phyloP scores from a whole-genome alignment of 1,140 invertebrate genomes.

The Drosophila jambulina region DNA sequence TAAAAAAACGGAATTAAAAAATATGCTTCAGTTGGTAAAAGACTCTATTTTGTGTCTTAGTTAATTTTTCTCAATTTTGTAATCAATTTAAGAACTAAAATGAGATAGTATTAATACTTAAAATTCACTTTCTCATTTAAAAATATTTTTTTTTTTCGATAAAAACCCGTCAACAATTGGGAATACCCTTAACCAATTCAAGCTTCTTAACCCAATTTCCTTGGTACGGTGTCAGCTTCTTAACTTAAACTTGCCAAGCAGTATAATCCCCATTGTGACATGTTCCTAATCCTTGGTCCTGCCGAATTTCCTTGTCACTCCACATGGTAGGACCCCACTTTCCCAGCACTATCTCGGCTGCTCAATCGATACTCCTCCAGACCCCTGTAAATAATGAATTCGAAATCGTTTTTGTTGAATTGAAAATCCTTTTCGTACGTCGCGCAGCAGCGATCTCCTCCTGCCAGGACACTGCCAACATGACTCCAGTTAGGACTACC shows the following conservation, averaged over 20 bases:
- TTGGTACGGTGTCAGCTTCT: background rate
- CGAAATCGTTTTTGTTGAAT: constrained; percentile 77
- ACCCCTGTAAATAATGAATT: constrained; percentile 73
- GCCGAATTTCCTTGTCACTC: background rate
- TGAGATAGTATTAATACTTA: background rate
- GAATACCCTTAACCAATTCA: background rate
- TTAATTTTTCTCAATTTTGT: background rate
- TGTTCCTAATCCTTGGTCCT: background rate
- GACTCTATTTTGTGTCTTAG: too few relatives aligned
- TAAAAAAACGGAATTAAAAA: background rate
- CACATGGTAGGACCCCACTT: background rate
- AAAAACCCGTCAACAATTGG: too few relatives aligned
- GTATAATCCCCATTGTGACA: constrained; percentile 1
- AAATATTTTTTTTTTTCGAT: background rate
- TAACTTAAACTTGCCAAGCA: background rate
- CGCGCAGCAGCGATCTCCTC: constrained; percentile 53
- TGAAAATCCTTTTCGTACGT: constrained; percentile 71
- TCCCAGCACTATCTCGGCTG: constrained; percentile 7
- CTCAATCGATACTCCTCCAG: constrained; percentile 22
- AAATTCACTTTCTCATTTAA: background rate
- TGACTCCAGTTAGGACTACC: background rate
- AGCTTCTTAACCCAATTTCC: constrained; percentile 6
- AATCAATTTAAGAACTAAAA: background rate
- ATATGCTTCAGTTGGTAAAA: too few relatives aligned
- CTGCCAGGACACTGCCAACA: background rate